phyloP scores from a whole-genome alignment of 2,888 invertebrate species.

The Philaethria dido region DNA sequence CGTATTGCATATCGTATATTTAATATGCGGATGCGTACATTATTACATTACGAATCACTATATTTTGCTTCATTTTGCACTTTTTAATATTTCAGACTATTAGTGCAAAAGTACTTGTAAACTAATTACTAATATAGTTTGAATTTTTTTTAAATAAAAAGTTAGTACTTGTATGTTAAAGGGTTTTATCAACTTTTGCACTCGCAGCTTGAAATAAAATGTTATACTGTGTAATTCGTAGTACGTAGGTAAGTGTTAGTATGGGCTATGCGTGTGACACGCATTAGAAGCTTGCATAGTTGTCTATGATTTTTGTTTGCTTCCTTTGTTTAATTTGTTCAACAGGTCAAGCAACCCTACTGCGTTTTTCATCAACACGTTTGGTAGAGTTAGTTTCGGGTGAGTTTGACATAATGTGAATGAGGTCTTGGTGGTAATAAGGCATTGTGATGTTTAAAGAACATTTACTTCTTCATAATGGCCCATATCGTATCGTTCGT shows the following conservation, averaged over 20 bases:
- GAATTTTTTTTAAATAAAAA: neutral
- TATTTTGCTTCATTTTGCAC: slow-evolving; percentile 23
- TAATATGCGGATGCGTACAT: neutral
- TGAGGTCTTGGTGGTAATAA: slow-evolving; percentile 79
- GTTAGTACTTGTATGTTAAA: neutral
- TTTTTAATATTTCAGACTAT: slow-evolving; percentile 18
- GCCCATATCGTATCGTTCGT: slow-evolving; percentile 52
- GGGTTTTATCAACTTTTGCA: neutral
- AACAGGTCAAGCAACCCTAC: slow-evolving; percentile 88
- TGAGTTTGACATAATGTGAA: slow-evolving; percentile 85
- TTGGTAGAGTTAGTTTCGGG: slow-evolving; percentile 88
- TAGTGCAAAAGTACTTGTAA: neutral
- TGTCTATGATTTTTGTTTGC: slow-evolving; percentile 68
- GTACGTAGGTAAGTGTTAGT: slow-evolving; percentile 43
- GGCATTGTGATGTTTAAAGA: slow-evolving; percentile 80
- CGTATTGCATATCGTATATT: slow-evolving; percentile 6
- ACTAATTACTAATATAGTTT: too few relatives aligned
- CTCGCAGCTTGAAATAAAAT: neutral
- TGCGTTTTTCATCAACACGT: slow-evolving; percentile 88
- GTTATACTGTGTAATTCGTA: slow-evolving; percentile 22
- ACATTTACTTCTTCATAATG: slow-evolving; percentile 69
- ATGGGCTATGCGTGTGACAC: slow-evolving; percentile 65
- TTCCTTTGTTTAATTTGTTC: slow-evolving; percentile 85
- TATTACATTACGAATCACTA: slow-evolving; percentile 4
- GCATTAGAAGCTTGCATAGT: slow-evolving; percentile 70